Evolutionary conservation across 2,113 vertebrate species (phyloP), one percentile per base, ranked within the genome.

Genomic region (Anguilla rostrata): DNA sequence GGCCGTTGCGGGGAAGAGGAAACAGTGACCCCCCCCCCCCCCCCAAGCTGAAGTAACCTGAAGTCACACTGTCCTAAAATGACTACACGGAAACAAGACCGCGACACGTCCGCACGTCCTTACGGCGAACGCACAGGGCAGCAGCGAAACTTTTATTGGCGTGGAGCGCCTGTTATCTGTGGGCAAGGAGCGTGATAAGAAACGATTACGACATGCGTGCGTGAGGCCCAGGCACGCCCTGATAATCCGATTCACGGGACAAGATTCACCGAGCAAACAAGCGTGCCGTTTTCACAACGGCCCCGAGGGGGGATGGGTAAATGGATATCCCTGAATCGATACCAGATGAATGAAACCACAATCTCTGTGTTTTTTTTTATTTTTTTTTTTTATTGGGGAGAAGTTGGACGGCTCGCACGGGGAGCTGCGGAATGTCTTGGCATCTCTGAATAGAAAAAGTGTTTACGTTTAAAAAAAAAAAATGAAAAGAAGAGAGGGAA

Each of bases 351-450:
- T 88, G 84, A 85, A 88, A 78, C 39, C 75, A 83, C 20, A 18
- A 49, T n/a, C 60, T 78, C 60, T n/a, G 34, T 34, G 34, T 34
- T 34, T 34, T 34, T 34, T 34, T 39, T 63, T 11, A 39, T 34
- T 29, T 34, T 34, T 34, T 34, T 34, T 39, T 40, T 63, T 63
- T 11, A 39, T 34, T 29, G 43, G 56, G 39, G 57, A 60, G 34
- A 40, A 39, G 39, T 39, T 81, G n/a, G 39, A 22, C 84, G 57
- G 81, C 80, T 60, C 80, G 81, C 41, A 46, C 43, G 16, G 46
- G 46, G 84, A 82, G 78, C 88, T 89, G 90, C 90, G 91, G 91
- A 93, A 93, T 93, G 93, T 90, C 90, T 88, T 92, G 92, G 93
- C 88, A 87, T 87, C 40, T 0, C 71, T 26, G 71, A 85, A 53